phyloP scores from a whole-genome alignment of 2,797 vertebrate genomes.

The Arctocebus calabarensis region DNA sequence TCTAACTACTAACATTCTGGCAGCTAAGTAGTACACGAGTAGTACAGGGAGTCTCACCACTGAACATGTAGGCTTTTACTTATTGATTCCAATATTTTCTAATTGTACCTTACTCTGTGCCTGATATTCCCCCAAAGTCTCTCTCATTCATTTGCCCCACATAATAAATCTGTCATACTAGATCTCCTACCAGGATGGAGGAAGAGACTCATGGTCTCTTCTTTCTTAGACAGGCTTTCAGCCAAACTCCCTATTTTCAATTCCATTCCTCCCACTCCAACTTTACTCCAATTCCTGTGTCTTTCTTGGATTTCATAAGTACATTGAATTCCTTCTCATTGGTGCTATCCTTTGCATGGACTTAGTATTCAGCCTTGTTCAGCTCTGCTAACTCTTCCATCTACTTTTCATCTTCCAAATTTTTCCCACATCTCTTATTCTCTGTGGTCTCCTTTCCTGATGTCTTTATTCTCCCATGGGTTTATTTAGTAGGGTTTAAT shows the following conservation, averaged over 20 bases:
- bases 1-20: slow-evolving; percentile 8
- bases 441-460: background rate
- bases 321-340: slow-evolving; percentile 16
- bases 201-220: background rate
- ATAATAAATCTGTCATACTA: background rate
- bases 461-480: background rate
- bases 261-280: background rate
- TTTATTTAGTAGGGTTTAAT: slow-evolving; percentile 21
- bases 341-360: background rate
- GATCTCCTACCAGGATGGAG: background rate
- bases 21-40: background rate
- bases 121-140: background rate
- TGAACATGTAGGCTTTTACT: background rate
- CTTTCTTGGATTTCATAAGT: background rate
- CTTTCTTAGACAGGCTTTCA: slow-evolving; percentile 38
- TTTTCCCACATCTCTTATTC: slow-evolving; percentile 28
- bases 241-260: background rate
- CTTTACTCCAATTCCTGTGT: background rate
- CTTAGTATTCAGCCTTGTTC: slow-evolving; percentile 24
- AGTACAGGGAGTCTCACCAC: background rate
- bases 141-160: background rate
- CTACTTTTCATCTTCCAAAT: slow-evolving; percentile 50
- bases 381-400: background rate
- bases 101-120: background rate
- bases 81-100: background rate